Conservation (phyloP, 2,113 vertebrate genomes). For the Zapornia atra region DNA sequence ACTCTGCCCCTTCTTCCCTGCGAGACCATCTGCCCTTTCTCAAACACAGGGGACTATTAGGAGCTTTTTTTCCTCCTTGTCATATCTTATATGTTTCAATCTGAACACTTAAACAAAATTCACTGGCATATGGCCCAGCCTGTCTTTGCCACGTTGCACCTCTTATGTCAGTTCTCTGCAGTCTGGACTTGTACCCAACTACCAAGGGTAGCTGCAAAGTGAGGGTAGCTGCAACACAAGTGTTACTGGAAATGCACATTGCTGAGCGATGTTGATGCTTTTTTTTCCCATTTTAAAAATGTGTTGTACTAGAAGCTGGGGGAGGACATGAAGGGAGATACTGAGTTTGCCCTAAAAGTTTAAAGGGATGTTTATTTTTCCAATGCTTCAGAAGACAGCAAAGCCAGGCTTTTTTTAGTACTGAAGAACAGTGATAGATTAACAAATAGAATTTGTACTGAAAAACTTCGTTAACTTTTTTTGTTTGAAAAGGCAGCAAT, state of each 20-base stretch:
- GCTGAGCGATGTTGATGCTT: not conserved
- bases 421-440: not conserved
- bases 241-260: not conserved
- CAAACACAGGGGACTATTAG: not conserved
- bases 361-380: not conserved
- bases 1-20: not conserved
- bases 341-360: not conserved
- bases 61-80: not conserved
- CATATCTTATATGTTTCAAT: not conserved
- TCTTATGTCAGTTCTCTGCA: not conserved
- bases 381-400: not conserved
- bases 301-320: not conserved
- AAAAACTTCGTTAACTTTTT: not conserved
- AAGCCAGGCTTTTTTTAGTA: not conserved
- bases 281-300: not conserved
- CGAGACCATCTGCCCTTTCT: not conserved
- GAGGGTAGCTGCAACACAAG: not conserved
- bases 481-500: not conserved
- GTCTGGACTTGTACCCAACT: not conserved
- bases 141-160: not conserved
- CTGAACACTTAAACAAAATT: not conserved
- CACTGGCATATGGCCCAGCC: not conserved
- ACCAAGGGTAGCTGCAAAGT: not conserved
- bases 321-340: rapidly evolving
- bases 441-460: not conserved